Evolutionary conservation across 2,797 vertebrate species (phyloP), one percentile per base, ranked within the genome.

Genomic region (Ctenochaetus hawaiiensis): DNA sequence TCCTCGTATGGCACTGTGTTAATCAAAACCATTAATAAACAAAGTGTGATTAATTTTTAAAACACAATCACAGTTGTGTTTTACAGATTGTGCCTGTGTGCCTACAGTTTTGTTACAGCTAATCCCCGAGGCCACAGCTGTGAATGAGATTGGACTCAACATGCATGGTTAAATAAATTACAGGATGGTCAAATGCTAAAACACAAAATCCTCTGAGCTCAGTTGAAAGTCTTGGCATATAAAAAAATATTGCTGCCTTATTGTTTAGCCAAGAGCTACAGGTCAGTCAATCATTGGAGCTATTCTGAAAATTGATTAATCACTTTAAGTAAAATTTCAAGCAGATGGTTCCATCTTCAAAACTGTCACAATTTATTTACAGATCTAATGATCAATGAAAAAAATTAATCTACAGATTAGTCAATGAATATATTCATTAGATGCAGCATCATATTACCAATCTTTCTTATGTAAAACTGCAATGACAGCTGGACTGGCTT

Each of bases 11-110:
- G 34, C n/a, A 76, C 10, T 6, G 5, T 22, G 26, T 69, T 18
- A 57, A 79, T 71, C 57, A 71, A 80, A 84, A 14, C 41, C 12
- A 58, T 60, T 66, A 53, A 68, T 77, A 65, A 53, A 34, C 14
- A 9, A 56, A 62, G 26, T 67, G 56, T 59, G 18, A 52, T 20
- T 60, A 37, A 57, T 47, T 41, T 18, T 18, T 26, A 41, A 37
- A 13, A 16, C 14, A 2, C 58, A 67, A 68, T 60, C 0, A 7
- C 7, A 17, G 18, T 48, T 72, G n/a, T 16, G 14, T 11, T 72
- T 20, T 48, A 37, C 60, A 69, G 37, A 74, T 16, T 57, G 26
- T 16, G 44, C 54, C 18, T 74, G 18, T 45, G 49, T 67, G 44
- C 30, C 4, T 23, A 41, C 63, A 63, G 34, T 59, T 14, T 54